Conservation (phyloP, 2,113 vertebrate species). For the Thymallus thymallus region DNA sequence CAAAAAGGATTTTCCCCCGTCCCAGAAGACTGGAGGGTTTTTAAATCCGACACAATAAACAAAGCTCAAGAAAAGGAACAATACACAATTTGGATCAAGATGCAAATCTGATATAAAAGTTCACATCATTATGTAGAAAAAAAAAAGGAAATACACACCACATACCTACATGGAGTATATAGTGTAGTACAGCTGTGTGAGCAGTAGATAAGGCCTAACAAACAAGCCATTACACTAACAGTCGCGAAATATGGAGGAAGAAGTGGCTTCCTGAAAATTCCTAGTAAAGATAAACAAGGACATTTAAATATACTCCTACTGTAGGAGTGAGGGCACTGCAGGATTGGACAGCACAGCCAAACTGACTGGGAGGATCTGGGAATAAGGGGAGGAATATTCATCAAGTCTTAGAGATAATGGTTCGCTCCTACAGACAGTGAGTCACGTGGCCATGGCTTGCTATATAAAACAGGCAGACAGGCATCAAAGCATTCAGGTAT, state of each 20-base stretch:
- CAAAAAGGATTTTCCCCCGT: not conserved
- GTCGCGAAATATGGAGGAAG: slow-evolving; percentile 32
- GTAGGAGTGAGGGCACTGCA: not conserved
- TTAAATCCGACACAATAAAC: not conserved
- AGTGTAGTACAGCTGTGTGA: not conserved
- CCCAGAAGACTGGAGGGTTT: not conserved
- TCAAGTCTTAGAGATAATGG: not conserved
- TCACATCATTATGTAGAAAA: not conserved
- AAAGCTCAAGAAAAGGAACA: not conserved
- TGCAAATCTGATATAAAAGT: not conserved
- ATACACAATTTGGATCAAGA: not conserved
- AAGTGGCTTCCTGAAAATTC: slow-evolving; percentile 19
- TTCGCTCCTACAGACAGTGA: not conserved
- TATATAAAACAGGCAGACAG: no score
- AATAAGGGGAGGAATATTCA: not conserved
- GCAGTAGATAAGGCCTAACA: slow-evolving; percentile 26
- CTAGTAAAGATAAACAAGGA: slow-evolving; percentile 20
- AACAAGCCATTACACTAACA: slow-evolving; percentile 49
- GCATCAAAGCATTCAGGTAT: no score
- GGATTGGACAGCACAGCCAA: not conserved
- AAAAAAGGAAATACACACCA: not conserved
- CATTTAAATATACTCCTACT: slow-evolving; percentile 27
- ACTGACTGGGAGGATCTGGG: not conserved
- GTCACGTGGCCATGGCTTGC: no score
- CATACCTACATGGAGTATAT: not conserved